Base-by-base conservation (phyloP, 2,113 vertebrate species). In the Brienomyrus brachyistius region DNA sequence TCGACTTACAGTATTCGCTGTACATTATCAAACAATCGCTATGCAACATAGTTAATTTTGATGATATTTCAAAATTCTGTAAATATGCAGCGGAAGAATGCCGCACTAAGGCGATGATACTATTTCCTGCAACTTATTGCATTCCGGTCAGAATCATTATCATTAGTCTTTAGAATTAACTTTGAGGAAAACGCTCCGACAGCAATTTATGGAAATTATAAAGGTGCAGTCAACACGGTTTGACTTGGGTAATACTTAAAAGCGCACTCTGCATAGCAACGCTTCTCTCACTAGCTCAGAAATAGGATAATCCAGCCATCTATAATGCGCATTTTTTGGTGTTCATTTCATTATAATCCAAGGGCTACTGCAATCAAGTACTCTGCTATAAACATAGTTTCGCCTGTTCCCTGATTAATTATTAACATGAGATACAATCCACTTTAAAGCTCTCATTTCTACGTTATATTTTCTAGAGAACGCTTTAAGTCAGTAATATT, bases 231-330 rank as follows among this genome's bases (percentile, higher is more conserved):
- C 9, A 82, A 35, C 62, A 82, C 31, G 70, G 17, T 80, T 89
- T 43, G 15, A 70, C 45, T 17, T 88, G 62, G n/a, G 40, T 47
- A 48, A 47, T 47, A 80, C 88, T 89, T 89, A 48, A 52, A 54
- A 89, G 17, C 66, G 48, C 31, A 82, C 88, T 51, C 27, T 77
- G 88, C 70, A 80, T 82, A 82, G 88, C 66, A 89, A 89, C 70
- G 88, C 48, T 51, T 80, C 27, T 70, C 70, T 82, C 48, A 13
- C 88, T 15, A 50, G n/a, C 35, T 86, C 48, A 27, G 85, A 86
- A 86, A 52, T 40, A 31, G 85, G 50, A 31, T 54, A 52, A 89
- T 43, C 47, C 70, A 80, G 70, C n/a, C 47, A 80, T 80, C 70
- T 52, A 82, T 40, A 77, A 35, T 89, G 4, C 62, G 70, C 43